phyloP scores from a whole-genome alignment of 2,797 vertebrate species.

The Pristis pectinata region DNA sequence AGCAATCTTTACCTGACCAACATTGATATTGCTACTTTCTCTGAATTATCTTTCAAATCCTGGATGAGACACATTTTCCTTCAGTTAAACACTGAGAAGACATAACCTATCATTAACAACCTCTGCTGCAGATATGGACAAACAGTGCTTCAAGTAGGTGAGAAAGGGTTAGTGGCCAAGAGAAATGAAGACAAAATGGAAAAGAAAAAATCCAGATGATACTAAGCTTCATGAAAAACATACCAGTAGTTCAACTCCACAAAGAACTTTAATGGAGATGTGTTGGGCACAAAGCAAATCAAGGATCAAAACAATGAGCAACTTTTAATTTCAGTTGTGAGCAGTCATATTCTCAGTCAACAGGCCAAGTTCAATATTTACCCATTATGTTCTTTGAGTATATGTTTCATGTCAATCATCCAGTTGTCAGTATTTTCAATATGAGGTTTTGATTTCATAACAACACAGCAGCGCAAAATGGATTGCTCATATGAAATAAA shows the following conservation, averaged over 20 bases:
- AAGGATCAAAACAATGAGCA: background rate
- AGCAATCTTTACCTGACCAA: background rate
- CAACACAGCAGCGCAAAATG: background rate
- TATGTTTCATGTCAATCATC: background rate
- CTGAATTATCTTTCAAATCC: background rate
- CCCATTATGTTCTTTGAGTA: background rate
- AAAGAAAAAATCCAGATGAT: background rate
- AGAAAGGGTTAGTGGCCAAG: background rate
- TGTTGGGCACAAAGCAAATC: background rate
- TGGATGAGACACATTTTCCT: background rate
- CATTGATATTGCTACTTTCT: background rate
- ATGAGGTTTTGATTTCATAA: background rate
- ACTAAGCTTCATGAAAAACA: background rate
- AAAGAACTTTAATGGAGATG: background rate
- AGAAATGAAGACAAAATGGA: background rate
- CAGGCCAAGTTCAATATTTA: background rate
- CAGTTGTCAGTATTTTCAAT: background rate
- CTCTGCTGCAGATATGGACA: background rate
- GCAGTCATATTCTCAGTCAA: background rate
- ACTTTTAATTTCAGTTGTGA: background rate
- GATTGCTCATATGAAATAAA: background rate
- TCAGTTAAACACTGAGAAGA: background rate
- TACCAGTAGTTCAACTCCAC: background rate
- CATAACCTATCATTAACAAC: background rate
- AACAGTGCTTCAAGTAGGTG: background rate